Conservation (phyloP, 2,888 invertebrate genomes). For the Lasius fuliginosus region DNA sequence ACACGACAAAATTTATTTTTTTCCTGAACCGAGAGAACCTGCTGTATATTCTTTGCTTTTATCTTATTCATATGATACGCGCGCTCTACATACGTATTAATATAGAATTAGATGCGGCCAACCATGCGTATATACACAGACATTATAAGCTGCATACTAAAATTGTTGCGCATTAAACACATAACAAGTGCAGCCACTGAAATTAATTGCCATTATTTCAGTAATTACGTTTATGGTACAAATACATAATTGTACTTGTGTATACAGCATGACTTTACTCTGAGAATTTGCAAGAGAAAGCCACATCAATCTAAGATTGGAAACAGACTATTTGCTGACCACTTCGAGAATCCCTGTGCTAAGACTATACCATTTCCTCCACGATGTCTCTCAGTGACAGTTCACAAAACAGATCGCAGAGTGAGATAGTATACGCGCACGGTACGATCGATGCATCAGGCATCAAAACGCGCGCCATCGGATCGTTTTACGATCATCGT, state of each 20-base stretch:
- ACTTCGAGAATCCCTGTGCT: background rate
- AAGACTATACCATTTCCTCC: background rate
- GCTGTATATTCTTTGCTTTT: background rate
- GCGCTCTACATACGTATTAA: slow-evolving; percentile 21
- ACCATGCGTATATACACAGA: background rate
- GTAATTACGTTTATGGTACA: slow-evolving; percentile 37
- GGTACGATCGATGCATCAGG: background rate
- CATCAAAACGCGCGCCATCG: background rate
- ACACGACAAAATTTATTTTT: background rate
- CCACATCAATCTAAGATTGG: slow-evolving; percentile 1
- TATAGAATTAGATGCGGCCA: slow-evolving; percentile 37
- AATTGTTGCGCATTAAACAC: slow-evolving; percentile 9
- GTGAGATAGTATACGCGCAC: background rate
- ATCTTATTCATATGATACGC: slow-evolving; percentile 18
- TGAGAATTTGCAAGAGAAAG: background rate
- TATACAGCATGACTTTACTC: slow-evolving; percentile 3
- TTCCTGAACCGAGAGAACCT: background rate
- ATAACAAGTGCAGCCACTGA: slow-evolving; percentile 17
- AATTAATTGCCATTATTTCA: slow-evolving; percentile 58
- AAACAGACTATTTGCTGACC: background rate
- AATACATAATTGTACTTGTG: slow-evolving; percentile 35
- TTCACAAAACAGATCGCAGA: background rate
- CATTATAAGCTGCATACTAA: slow-evolving; percentile 43
- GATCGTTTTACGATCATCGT: slow-evolving; percentile 45
- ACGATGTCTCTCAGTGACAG: background rate